These are phyloP conservation scores for Ammodytes dubius DNA, from an alignment of 2,113 vertebrate species.

Conservation along the genomic window DNA sequence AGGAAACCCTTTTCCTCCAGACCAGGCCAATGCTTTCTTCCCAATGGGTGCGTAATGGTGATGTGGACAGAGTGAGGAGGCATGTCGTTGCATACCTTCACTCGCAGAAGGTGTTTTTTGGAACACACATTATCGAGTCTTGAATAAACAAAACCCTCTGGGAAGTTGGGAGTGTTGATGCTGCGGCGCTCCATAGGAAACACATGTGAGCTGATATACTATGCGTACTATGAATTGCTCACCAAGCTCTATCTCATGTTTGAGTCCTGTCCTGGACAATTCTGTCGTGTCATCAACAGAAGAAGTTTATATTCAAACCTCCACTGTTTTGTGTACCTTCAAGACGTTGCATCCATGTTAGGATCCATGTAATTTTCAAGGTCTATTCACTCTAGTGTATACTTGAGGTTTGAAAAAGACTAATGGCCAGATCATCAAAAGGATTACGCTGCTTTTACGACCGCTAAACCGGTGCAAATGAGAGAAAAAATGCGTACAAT, in stretches of 20 bases:
- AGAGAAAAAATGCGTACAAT: too few relatives aligned
- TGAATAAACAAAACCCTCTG: constrained; percentile 34
- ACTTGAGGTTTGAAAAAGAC: too few relatives aligned
- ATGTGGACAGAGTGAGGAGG: constrained; percentile 41
- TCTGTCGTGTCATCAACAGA: background rate
- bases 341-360: background rate
- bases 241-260: background rate
- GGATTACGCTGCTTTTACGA: too few relatives aligned
- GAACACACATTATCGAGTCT: constrained; percentile 70
- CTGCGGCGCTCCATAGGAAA: constrained; percentile 12
- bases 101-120: constrained; percentile 61
- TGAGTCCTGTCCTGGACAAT: background rate
- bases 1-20: constrained; percentile 55
- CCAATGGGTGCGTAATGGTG: constrained; percentile 41
- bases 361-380: too few relatives aligned
- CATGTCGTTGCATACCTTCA: constrained; percentile 21
- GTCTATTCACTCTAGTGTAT: too few relatives aligned
- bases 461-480: too few relatives aligned
- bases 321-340: background rate
- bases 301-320: too few relatives aligned
- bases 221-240: background rate
- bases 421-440: too few relatives aligned
- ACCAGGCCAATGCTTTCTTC: constrained; percentile 47
- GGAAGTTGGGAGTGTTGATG: constrained; percentile 48
- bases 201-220: constrained; percentile 2